Evolutionary conservation across 2,113 vertebrate genomes (phyloP), one percentile per base, ranked within the genome.

Genomic region (Rhodinocichla rosea): DNA sequence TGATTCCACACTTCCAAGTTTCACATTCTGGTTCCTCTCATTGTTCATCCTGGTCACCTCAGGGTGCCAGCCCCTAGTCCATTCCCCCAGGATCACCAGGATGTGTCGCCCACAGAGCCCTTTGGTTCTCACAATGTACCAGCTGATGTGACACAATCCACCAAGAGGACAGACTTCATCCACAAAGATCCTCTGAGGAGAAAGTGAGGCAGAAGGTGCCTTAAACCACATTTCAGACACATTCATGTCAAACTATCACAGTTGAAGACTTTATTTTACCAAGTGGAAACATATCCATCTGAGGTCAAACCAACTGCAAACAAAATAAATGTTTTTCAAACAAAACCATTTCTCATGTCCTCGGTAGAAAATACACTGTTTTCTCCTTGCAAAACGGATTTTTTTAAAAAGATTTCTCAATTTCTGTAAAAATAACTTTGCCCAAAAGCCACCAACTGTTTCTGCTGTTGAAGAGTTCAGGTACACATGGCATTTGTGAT

Each of bases 101-200:
- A 55, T 33, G 23, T 30, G 21, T 47, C 20, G 63, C 57, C 32
- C 49, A 82, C 9, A n/a, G 32, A 65, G 37, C 20, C 52, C 57
- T 45, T 10, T 0, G 4, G 30, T 67, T 87, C 59, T 69, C 55
- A 37, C 0, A 2, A 18, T 3, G 2, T 26, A 37, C 26, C 13
- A 39, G 22, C 15, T 56, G 59, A 75, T 0, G 15, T 33, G 47
- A 65, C 44, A 64, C 24, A 50, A 64, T 12, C 5, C 44, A 83
- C 30, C 13, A 63, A 73, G 42, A 3, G 32, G 15, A 18, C 21
- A 70, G 42, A 67, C 9, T 42, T 92, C 50, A 87, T 20, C 11
- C 42, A 57, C 42, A 88, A 65, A 83, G 15, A 40, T 13, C 8
- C 5, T 1, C 9, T 13, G 44, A 35, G 39, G 22, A 60, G 8